phyloP scores from a whole-genome alignment of 2,888 invertebrate genomes.

The Cataglyphis rosenhaueri region DNA sequence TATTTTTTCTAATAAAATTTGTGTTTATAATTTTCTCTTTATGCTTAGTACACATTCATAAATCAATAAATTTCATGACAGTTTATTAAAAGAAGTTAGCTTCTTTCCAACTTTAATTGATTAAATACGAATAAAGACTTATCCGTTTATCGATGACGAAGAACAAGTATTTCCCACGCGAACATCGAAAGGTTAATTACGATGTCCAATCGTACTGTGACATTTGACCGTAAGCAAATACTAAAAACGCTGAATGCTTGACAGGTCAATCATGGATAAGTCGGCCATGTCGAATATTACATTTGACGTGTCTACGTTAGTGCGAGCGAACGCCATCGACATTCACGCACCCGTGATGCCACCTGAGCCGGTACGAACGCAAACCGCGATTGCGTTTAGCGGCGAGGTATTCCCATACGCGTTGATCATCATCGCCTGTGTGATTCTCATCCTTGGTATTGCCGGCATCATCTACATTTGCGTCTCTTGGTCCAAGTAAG shows the following conservation, averaged over 20 bases:
- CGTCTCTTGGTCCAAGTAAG: constrained; percentile 96
- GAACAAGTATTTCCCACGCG: background rate
- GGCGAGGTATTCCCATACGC: constrained; percentile 95
- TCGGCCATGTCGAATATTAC: constrained; percentile 89
- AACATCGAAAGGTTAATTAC: background rate
- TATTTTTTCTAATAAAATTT: background rate
- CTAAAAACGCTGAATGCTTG: constrained; percentile 10
- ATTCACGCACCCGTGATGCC: constrained; percentile 88
- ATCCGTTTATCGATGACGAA: background rate
- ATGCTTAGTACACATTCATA: background rate
- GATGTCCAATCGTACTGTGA: background rate
- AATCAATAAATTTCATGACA: background rate
- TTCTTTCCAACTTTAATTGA: background rate
- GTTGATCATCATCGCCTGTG: constrained; percentile 93
- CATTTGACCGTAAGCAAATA: background rate
- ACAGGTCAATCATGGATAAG: constrained; percentile 88
- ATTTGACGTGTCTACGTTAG: constrained; percentile 89
- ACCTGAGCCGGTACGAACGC: constrained; percentile 86
- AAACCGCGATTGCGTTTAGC: constrained; percentile 87
- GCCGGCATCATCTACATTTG: constrained; percentile 97
- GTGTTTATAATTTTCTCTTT: background rate
- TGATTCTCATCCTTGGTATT: constrained; percentile 95
- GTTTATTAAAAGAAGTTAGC: background rate
- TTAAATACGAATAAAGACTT: background rate
- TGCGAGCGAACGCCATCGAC: constrained; percentile 90